Base-by-base conservation (phyloP, 2,888 invertebrate species). In the Nymphalis c-album region DNA sequence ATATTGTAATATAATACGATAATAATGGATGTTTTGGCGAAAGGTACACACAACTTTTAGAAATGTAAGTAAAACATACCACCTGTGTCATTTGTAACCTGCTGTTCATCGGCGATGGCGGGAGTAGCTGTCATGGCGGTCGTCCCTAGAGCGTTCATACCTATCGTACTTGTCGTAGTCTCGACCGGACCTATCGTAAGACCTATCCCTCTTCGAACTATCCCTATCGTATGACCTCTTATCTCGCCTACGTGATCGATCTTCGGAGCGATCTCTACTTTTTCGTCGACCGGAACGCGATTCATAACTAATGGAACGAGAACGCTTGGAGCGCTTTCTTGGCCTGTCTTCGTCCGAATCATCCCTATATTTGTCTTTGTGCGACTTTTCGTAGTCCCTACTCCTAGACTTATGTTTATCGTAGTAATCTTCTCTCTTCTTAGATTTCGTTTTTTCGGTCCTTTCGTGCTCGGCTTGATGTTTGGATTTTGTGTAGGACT, bases 141-240 rank as follows among this genome's bases (percentile, higher is more conserved):
- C 76, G 79, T 89, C 88, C 88, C 89, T 88, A 88, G 80, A 81
- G 78, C 91, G 88, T 81, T 88, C 90, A 90, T 91, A 89, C 90
- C 87, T 89, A 86, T 91, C 89, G 79, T 85, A 79, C 78, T 79
- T 83, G 77, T 84, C 82, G 80, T 82, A 75, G 71, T 78, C 79
- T 67, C 76, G 75, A 67, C 57, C 57, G 35, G 80, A 78, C 72
- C 75, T 79, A 77, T 80, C 84, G 80, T 77, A 78, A 70, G 79
- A 80, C 77, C 80, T 75, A 64, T 78, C 77, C 70, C 78, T 74
- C 66, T 73, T 76, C 53, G 74, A 77, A 68, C 81, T 78, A 62
- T 83, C 84, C 80, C 84, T 80, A 71, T 84, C 85, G 81, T 84
- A 79, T 67, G 85, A 85, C 69, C 81, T 74, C 74, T 78, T 83